These are phyloP conservation scores for Diabrotica undecimpunctata DNA, from an alignment of 1,140 invertebrate genomes.

Conservation along the genomic window DNA sequence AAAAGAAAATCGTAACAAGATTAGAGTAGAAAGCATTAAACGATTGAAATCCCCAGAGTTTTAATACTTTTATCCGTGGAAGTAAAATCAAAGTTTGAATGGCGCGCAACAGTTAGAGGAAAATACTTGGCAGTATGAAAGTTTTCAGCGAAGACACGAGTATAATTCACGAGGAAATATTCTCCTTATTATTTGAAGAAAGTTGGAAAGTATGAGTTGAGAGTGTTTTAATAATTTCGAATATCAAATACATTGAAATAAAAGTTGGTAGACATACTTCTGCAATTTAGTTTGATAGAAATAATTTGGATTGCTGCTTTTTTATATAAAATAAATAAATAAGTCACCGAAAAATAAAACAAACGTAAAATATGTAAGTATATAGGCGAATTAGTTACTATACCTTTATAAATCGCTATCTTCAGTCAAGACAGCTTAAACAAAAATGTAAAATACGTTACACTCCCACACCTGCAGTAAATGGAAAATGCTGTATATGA, in stretches of 20 bases:
- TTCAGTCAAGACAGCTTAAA: too few species aligned
- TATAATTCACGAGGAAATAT: background rate
- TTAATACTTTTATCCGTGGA: conserved; percentile 10
- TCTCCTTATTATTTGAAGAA: background rate
- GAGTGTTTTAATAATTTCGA: background rate
- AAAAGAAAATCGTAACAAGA: conserved; percentile 9
- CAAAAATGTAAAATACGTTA: too few species aligned
- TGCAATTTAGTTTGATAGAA: too few species aligned
- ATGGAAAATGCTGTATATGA: too few species aligned
- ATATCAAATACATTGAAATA: background rate
- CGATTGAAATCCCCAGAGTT: conserved; percentile 9
- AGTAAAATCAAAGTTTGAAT: conserved; percentile 11
- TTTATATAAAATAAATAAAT: too few species aligned
- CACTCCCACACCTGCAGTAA: too few species aligned
- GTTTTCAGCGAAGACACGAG: background rate
- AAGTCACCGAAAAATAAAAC: too few species aligned
- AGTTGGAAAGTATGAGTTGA: background rate
- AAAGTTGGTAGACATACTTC: background rate
- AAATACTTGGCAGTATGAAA: conserved; percentile 6
- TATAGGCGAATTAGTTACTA: too few species aligned
- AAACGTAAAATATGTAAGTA: too few species aligned
- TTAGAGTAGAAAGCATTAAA: conserved; percentile 10
- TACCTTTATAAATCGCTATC: too few species aligned
- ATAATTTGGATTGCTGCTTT: too few species aligned
- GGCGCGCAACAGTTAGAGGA: conserved; percentile 8